phyloP scores from a whole-genome alignment of 2,797 vertebrate genomes.

The Helarctos malayanus region DNA sequence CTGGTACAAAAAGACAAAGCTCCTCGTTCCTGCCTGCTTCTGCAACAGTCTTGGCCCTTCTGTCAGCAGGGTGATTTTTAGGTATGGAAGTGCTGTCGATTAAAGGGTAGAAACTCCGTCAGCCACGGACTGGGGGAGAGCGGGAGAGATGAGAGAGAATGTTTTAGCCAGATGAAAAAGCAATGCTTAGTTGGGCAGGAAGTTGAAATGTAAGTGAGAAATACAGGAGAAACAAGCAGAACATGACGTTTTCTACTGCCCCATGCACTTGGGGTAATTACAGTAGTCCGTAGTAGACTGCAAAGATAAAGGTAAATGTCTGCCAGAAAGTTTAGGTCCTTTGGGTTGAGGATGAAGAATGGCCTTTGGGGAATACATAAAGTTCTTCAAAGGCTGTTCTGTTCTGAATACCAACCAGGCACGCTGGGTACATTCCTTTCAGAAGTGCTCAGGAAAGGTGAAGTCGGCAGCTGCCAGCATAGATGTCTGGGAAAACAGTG shows the following conservation, averaged over 20 bases:
- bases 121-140: not conserved
- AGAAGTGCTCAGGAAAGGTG: slow-evolving; percentile 65
- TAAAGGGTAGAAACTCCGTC: slow-evolving; percentile 59
- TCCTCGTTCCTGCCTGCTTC: slow-evolving; percentile 50
- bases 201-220: slow-evolving; percentile 71
- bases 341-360: slow-evolving; percentile 71
- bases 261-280: slow-evolving; percentile 54
- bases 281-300: slow-evolving; percentile 20
- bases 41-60: slow-evolving; percentile 18
- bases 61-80: slow-evolving; percentile 22
- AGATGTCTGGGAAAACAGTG: not conserved
- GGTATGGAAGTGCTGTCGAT: slow-evolving; percentile 21
- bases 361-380: slow-evolving; percentile 39
- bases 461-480: not conserved
- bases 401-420: slow-evolving; percentile 75
- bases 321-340: slow-evolving; percentile 72
- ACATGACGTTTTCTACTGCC: slow-evolving; percentile 51
- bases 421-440: not conserved
- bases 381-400: slow-evolving; percentile 77
- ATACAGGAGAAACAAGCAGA: slow-evolving; percentile 29
- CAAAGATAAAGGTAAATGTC: slow-evolving; percentile 74
- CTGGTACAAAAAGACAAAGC: slow-evolving; percentile 22
- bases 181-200: not conserved
- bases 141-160: not conserved
- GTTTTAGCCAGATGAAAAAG: slow-evolving; percentile 56